These are phyloP conservation scores for Drosophila paulistorum DNA, from an alignment of 1,140 invertebrate genomes.

Conservation along the genomic window DNA sequence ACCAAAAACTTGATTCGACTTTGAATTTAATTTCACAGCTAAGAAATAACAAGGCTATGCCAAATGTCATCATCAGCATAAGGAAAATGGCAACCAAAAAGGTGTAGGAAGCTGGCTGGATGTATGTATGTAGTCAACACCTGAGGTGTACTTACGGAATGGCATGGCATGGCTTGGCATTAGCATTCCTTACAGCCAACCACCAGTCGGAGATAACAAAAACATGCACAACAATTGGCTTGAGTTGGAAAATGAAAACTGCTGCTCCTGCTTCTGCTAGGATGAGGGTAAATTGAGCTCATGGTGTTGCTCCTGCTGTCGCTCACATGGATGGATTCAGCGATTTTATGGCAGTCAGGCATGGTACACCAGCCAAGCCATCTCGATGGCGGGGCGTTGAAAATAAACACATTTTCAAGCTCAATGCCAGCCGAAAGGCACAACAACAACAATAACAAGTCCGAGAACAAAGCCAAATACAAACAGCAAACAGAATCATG, in stretches of 20 bases:
- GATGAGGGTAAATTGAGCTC: constrained; percentile 37
- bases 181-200: constrained; percentile 77
- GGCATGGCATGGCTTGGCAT: constrained; percentile 71
- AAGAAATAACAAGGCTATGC: constrained; percentile 64
- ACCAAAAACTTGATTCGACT: constrained; percentile 17
- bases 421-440: constrained; percentile 69
- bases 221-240: constrained; percentile 75
- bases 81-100: constrained; percentile 21
- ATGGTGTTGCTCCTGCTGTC: constrained; percentile 19
- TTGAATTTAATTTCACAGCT: constrained; percentile 66
- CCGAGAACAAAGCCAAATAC: constrained; percentile 72
- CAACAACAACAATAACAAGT: constrained; percentile 29
- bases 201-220: constrained; percentile 70
- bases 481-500: constrained; percentile 47
- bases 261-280: constrained; percentile 24
- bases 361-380: constrained; percentile 41
- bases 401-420: constrained; percentile 81
- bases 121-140: constrained; percentile 48
- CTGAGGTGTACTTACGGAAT: constrained; percentile 76
- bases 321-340: constrained; percentile 60
- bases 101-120: background rate
- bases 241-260: constrained; percentile 30
- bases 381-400: constrained; percentile 23
- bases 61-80: constrained; percentile 65
- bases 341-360: constrained; percentile 75